Percentiles rank a stretch among this genome's conserved stretches.
Evolutionary conservation across 2,888 invertebrate species (phyloP).

Genomic region (Pristionchus fissidentatus): DNA sequence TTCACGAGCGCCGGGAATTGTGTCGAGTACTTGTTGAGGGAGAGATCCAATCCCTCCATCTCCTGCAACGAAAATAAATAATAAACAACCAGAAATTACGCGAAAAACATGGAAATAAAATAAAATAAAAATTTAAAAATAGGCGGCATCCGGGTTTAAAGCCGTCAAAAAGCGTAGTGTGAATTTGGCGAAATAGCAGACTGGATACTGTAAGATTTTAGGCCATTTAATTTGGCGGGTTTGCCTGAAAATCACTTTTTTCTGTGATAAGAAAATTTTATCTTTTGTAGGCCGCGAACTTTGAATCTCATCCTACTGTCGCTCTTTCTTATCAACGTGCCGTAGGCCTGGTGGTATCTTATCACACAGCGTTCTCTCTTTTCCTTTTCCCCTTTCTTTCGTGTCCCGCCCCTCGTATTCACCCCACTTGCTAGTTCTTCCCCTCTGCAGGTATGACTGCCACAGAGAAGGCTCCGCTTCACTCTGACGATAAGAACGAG

Average conservation of each 20-base stretch:
- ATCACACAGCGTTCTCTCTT: slow-evolving; percentile 37
- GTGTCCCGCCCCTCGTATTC: slow-evolving; percentile 1
- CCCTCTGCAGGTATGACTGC: slow-evolving; percentile 34
- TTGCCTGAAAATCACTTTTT: neutral
- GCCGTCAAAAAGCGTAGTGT: neutral
- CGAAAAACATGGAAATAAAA: neutral
- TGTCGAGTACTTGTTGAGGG: slow-evolving; percentile 37
- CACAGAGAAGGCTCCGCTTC: slow-evolving; percentile 16
- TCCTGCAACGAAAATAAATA: neutral
- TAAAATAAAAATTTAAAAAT: slow-evolving; percentile 30
- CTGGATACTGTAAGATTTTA: slow-evolving; percentile 21
- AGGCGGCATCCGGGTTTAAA: neutral
- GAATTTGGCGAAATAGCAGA: neutral
- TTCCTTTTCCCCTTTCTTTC: neutral
- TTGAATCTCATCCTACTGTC: neutral
- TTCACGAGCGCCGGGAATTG: slow-evolving; percentile 42
- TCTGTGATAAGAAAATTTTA: neutral
- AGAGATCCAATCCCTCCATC: slow-evolving; percentile 28
- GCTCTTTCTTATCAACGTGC: neutral
- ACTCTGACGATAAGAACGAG: slow-evolving; percentile 29
- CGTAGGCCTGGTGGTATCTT: neutral
- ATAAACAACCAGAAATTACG: neutral
- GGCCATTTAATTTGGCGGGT: slow-evolving; percentile 26
- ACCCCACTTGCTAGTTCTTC: slow-evolving; percentile 1
- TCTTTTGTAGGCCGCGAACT: neutral